Percentiles rank a stretch among this genome's conserved stretches.
These are phyloP conservation scores for Diprion similis DNA, from an alignment of 1,140 invertebrate species.

Conservation along the genomic window DNA sequence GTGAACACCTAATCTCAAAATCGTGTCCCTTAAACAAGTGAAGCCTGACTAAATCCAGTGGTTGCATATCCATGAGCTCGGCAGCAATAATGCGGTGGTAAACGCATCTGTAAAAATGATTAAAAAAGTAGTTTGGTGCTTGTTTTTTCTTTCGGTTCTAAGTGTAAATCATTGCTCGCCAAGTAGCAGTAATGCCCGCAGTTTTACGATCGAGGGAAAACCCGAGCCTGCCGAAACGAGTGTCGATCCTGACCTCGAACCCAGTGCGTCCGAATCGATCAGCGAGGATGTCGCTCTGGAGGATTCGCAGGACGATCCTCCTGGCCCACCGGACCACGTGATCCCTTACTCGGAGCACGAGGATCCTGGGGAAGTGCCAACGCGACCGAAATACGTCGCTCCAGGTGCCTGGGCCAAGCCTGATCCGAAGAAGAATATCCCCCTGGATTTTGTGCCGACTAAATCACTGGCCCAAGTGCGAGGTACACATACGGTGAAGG, in stretches of 20 bases:
- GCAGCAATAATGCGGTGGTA: background rate
- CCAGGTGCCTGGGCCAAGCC: conserved; percentile 62
- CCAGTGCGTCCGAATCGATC: background rate
- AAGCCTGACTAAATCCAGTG: no score
- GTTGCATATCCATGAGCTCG: no score
- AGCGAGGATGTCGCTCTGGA: conserved; percentile 9
- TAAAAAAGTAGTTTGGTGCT: background rate
- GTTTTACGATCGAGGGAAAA: background rate
- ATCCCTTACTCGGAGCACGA: conserved; percentile 59
- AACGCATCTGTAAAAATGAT: background rate
- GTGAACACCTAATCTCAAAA: no score
- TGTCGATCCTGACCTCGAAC: background rate
- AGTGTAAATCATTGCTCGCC: background rate
- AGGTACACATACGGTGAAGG: conserved; percentile 66
- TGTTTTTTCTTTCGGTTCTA: background rate
- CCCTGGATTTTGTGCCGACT: conserved; percentile 69
- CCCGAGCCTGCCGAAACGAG: background rate
- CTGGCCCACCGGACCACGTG: conserved; percentile 39
- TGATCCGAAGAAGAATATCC: conserved; percentile 45
- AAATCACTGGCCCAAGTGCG: conserved; percentile 74
- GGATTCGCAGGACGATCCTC: conserved; percentile 25
- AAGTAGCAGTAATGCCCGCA: background rate
- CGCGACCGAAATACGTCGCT: conserved; percentile 60
- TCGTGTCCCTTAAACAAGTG: no score
- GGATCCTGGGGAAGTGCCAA: conserved; percentile 52